A percentile compares a stretch with the other conserved stretches of the same genome.
Conservation (phyloP, 2,113 vertebrate genomes). For the Chlamydotis undulata region DNA sequence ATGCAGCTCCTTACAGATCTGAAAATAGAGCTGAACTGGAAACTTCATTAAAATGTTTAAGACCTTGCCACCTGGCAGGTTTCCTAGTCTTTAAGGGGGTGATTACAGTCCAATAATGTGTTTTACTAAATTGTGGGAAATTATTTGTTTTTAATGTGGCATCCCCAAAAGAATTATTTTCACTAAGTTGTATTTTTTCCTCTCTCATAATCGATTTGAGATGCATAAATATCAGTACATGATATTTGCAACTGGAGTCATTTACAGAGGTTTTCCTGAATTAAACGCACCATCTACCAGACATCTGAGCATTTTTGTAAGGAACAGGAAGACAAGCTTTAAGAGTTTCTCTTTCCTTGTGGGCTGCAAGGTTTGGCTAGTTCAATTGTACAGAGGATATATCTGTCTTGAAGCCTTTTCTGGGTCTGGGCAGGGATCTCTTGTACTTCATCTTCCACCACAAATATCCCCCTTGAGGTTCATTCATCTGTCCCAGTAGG, state of each 20-base stretch:
- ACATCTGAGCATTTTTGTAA: background rate
- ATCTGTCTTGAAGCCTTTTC: background rate
- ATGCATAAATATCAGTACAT: background rate
- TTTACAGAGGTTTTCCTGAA: background rate
- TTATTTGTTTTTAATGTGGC: background rate
- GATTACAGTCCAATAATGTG: background rate
- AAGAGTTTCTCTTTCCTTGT: background rate
- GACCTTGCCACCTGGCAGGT: background rate
- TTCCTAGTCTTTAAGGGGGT: background rate
- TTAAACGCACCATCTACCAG: background rate
- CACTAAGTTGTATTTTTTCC: background rate
- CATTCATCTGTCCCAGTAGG: background rate
- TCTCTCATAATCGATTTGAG: background rate
- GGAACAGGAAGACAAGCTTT: background rate
- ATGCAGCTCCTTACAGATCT: background rate
- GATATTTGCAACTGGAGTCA: background rate
- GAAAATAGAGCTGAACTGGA: background rate
- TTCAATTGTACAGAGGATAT: background rate
- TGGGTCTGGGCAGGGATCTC: background rate
- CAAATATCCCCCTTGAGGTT: conserved; percentile 44
- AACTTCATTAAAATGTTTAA: background rate
- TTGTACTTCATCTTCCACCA: conserved; percentile 26
- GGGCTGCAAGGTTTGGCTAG: background rate
- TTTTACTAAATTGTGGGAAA: background rate
- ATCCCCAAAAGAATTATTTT: background rate